Evolutionary conservation across 2,113 vertebrate genomes (phyloP).

Genomic region (Serinus canaria): DNA sequence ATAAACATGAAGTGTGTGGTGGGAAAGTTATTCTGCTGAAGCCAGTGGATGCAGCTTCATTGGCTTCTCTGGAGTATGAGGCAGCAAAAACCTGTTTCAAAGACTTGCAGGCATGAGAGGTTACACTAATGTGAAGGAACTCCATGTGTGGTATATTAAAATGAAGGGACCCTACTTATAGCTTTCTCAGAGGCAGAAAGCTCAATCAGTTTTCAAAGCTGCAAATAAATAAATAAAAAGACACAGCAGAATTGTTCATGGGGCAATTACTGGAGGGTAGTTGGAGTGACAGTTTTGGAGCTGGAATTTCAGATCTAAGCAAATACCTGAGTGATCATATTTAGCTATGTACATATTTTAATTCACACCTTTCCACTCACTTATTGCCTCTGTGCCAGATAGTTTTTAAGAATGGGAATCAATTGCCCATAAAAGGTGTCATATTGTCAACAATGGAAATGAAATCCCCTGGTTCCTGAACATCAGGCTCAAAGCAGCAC

Average conservation of each 20-base stretch:
- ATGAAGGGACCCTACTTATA: not conserved
- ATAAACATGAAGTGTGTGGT: not conserved
- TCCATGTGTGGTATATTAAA: not conserved
- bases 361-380: constrained; percentile 38
- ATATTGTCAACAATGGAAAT: constrained; percentile 15
- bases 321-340: not conserved
- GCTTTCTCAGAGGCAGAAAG: not conserved
- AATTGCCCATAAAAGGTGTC: constrained; percentile 13
- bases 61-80: not conserved
- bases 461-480: constrained; percentile 12
- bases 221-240: constrained; percentile 28
- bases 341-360: constrained; percentile 26
- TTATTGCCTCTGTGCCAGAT: not conserved
- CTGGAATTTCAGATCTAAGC: constrained; percentile 9
- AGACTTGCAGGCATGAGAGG: not conserved
- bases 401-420: constrained; percentile 27
- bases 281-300: not conserved
- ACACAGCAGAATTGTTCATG: not conserved
- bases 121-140: not conserved
- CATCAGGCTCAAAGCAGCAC: not conserved
- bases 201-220: not conserved
- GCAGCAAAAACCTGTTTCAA: not conserved
- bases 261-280: not conserved
- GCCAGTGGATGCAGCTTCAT: not conserved
- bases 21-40: not conserved